Evolutionary conservation across 2,888 invertebrate species (phyloP).

Genomic region (Callinectes sapidus): DNA sequence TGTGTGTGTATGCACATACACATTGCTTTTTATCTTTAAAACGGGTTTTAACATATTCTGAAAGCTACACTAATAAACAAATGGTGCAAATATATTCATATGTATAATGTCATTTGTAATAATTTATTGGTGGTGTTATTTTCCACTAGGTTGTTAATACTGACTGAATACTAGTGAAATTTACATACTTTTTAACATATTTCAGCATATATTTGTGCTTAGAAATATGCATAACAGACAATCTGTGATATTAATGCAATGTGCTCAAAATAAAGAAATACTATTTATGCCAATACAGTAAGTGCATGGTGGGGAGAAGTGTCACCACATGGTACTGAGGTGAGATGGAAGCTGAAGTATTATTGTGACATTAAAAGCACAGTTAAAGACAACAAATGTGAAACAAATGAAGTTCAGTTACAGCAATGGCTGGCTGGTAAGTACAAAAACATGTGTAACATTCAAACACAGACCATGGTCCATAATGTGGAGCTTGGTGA

Average conservation of each 20-base stretch:
- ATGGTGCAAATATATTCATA: background rate
- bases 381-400: background rate
- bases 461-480: conserved; percentile 25
- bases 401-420: background rate
- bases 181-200: background rate
- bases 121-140: background rate
- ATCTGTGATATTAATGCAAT: background rate
- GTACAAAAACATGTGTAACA: conserved; percentile 1
- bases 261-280: background rate
- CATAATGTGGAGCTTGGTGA: background rate
- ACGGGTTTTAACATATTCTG: background rate
- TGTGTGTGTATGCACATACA: background rate
- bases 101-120: background rate
- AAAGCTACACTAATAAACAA: background rate
- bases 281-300: background rate
- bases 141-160: background rate
- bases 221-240: background rate
- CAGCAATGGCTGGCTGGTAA: background rate
- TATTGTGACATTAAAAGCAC: conserved; percentile 28
- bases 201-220: background rate
- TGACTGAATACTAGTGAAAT: background rate
- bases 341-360: background rate
- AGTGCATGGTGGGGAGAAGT: background rate
- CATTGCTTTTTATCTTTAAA: background rate
- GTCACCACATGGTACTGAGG: conserved; percentile 16